Base-by-base conservation (phyloP, 2,888 invertebrate genomes). In the Lobophora halterata region DNA sequence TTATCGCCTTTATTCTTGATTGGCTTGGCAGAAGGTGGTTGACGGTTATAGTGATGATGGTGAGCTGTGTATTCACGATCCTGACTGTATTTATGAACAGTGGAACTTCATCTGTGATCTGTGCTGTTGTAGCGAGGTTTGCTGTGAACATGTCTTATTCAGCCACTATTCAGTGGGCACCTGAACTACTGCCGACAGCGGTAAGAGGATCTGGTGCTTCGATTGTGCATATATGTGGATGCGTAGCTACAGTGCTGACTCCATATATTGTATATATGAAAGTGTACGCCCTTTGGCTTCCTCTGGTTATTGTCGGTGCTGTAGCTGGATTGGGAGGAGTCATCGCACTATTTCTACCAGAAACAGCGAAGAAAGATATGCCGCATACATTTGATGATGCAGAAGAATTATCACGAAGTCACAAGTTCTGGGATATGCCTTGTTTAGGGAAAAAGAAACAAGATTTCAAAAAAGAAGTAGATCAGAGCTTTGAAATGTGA, bases 331-430 rank as follows among this genome's bases (percentile, higher is more conserved):
- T 65, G 3, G 70, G 66, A 8, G 67, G 59, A 4, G 5, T 65
- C 0, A 27, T 74, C 2, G 58, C 71, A 1, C 41, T 79, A 2
- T 46, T 58, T 5, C 48, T 83, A 17, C 81, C 85, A 0, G 85
- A 85, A 49, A 83, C 83, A 1, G 74, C 77, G 0, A 58, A 55
- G 1, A 73, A 61, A 44, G 73, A 77, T 33, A 68, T 83, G 69
- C 83, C 83, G 0, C 77, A 82, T 38, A 73, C 79, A 0, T 82
- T 82, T 52, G 74, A 78, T 4, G 79, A 77, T 18, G 71, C 81
- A 1, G 82, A 82, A 42, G 44, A 52, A 2, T 39, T 85, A 18
- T 57, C 71, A 1, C 64, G 28, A 19, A 64, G 55, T 11, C 67
- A 67, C 25, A 64, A 55, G 6, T 57, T 75, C 13, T 72, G 74